Evolutionary conservation across 2,113 vertebrate species (phyloP).

Genomic region (Mungos mungo): DNA sequence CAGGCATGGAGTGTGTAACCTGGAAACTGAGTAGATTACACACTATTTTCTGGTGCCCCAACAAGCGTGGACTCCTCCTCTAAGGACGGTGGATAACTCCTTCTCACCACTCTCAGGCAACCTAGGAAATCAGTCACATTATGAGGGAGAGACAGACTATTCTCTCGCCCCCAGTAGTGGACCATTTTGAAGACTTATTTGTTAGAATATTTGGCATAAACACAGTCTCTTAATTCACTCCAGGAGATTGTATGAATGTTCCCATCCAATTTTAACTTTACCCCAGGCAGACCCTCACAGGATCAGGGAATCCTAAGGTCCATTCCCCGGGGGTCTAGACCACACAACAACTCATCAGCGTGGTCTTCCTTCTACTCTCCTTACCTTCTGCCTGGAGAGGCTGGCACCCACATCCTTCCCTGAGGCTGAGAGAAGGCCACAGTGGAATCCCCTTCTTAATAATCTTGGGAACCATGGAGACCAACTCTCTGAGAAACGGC

Average conservation of each 20-base stretch:
- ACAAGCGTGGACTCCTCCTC: not conserved
- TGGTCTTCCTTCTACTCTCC: not conserved
- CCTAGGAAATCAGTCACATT: not conserved
- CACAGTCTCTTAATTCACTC: not conserved
- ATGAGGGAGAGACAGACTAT: not conserved
- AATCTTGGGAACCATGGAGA: not conserved
- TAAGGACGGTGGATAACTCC: fast-evolving
- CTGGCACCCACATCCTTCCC: not conserved
- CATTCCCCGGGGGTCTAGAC: not conserved
- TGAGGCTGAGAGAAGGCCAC: not conserved
- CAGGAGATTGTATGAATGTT: not conserved
- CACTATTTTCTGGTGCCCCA: not conserved
- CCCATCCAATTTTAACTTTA: not conserved
- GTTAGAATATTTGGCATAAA: not conserved
- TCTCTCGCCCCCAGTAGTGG: not conserved
- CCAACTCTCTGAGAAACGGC: not conserved
- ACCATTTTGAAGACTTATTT: not conserved
- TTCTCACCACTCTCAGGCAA: not conserved
- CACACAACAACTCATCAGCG: not conserved
- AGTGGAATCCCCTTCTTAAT: not conserved
- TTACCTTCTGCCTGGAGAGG: not conserved
- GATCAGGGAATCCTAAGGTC: not conserved
- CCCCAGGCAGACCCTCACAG: not conserved
- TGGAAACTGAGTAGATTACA: not conserved
- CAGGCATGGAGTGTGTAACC: not conserved